phyloP scores from a whole-genome alignment of 2,888 invertebrate species.

The Bombylius major region DNA sequence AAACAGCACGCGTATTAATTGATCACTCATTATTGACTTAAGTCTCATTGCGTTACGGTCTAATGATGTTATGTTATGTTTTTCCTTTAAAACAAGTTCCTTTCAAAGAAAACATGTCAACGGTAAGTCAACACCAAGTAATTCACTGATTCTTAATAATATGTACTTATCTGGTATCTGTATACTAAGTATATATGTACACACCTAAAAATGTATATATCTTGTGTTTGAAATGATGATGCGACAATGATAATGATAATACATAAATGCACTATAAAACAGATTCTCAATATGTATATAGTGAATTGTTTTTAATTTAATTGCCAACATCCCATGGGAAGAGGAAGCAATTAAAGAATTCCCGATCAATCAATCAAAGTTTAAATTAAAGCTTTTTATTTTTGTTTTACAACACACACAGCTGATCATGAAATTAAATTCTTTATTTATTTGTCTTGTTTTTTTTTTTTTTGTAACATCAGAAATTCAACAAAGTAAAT shows the following conservation, averaged over 20 bases:
- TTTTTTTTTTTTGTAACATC: too few species aligned
- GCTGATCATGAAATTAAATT: not conserved
- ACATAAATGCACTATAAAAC: too few species aligned
- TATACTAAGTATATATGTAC: not conserved
- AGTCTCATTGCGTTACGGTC: not conserved
- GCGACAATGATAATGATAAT: too few species aligned
- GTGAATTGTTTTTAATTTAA: not conserved
- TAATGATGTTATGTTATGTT: not conserved
- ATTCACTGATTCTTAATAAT: not conserved
- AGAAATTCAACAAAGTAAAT: too few species aligned
- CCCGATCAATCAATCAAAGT: slow-evolving; percentile 1
- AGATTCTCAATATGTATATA: too few species aligned
- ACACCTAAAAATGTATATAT: not conserved
- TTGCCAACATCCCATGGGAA: slow-evolving; percentile 5
- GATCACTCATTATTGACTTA: not conserved
- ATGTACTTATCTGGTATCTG: too few species aligned
- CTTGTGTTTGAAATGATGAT: too few species aligned
- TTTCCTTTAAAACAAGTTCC: slow-evolving; percentile 8
- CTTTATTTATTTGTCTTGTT: too few species aligned
- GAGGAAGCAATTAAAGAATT: slow-evolving; percentile 5
- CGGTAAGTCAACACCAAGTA: not conserved
- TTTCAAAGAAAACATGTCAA: not conserved
- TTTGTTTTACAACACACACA: not conserved
- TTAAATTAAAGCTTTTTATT: too few species aligned
- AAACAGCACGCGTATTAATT: not conserved